Conservation (phyloP, 2,888 invertebrate genomes). For the Baccha elongata region DNA sequence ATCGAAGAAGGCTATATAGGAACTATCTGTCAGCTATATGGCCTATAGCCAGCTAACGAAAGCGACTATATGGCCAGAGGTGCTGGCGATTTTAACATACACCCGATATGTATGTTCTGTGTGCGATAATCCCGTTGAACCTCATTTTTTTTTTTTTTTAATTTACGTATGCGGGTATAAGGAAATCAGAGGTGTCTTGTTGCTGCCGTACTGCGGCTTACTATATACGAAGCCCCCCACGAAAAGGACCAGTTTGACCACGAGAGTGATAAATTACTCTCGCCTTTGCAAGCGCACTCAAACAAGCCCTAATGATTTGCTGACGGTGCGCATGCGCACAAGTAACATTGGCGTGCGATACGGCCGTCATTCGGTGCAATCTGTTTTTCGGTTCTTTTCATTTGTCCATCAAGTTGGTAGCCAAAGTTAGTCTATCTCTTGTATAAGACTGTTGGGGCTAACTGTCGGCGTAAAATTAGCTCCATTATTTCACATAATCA, state of each 20-base stretch:
- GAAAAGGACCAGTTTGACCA: constrained; percentile 65
- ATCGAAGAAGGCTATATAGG: constrained; percentile 51
- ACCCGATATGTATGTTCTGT: constrained; percentile 61
- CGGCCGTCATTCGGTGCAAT: constrained; percentile 47
- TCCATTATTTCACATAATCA: constrained; percentile 48
- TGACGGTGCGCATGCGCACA: constrained; percentile 56
- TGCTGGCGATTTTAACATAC: constrained; percentile 62
- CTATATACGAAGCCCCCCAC: constrained; percentile 29
- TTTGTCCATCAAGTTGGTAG: constrained; percentile 56
- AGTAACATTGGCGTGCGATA: constrained; percentile 44
- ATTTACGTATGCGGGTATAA: constrained; percentile 2
- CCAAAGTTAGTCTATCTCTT: constrained; percentile 23
- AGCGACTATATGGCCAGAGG: constrained; percentile 39
- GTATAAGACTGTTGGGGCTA: constrained; percentile 18
- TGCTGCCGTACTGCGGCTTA: constrained; percentile 53
- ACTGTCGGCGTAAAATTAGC: constrained; percentile 38
- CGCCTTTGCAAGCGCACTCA: constrained; percentile 64
- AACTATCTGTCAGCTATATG: constrained; percentile 41
- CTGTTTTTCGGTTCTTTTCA: constrained; percentile 60
- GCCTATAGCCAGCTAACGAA: background rate
- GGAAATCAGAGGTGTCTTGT: constrained; percentile 62
- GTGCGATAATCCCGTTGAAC: constrained; percentile 66
- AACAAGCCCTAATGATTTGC: constrained; percentile 73
- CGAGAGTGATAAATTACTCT: constrained; percentile 67
- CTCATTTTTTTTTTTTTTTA: constrained; percentile 59